These are phyloP conservation scores for Resseliella maxima DNA, from an alignment of 2,888 invertebrate species.

Conservation along the genomic window DNA sequence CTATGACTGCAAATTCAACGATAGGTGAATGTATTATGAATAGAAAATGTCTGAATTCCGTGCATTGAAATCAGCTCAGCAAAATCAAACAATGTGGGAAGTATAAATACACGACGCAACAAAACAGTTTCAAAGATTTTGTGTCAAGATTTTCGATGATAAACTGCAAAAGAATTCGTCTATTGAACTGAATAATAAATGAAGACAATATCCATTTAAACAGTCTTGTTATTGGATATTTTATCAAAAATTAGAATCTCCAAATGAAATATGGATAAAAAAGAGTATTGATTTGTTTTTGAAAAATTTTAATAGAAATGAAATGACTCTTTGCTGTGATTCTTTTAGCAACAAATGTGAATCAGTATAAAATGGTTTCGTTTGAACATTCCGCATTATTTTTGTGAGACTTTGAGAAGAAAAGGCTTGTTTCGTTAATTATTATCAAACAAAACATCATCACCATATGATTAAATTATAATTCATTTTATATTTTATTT, in stretches of 20 bases:
- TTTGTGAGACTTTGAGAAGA: background rate
- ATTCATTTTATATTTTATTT: slow-evolving; percentile 3
- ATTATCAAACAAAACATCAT: background rate
- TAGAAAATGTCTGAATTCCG: slow-evolving; percentile 44
- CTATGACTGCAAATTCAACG: background rate
- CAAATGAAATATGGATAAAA: background rate
- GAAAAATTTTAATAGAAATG: background rate
- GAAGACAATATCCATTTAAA: slow-evolving; percentile 19
- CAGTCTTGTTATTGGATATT: background rate
- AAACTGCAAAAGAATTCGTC: background rate
- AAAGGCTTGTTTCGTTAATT: background rate
- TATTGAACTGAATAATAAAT: slow-evolving; percentile 25
- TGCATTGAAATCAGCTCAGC: background rate
- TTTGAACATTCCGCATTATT: background rate
- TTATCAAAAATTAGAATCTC: background rate
- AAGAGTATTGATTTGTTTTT: background rate
- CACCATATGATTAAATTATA: background rate
- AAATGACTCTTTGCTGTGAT: background rate
- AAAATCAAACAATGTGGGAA: background rate
- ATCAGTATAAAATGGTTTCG: no score
- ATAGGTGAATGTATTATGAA: slow-evolving; percentile 55
- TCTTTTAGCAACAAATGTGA: background rate
- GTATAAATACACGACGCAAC: background rate
- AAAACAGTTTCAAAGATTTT: background rate
- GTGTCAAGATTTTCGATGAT: background rate